A percentile compares a stretch with the other conserved stretches of the same genome.
Evolutionary conservation across 2,797 vertebrate species (phyloP).

Genomic region (Argya squamiceps): DNA sequence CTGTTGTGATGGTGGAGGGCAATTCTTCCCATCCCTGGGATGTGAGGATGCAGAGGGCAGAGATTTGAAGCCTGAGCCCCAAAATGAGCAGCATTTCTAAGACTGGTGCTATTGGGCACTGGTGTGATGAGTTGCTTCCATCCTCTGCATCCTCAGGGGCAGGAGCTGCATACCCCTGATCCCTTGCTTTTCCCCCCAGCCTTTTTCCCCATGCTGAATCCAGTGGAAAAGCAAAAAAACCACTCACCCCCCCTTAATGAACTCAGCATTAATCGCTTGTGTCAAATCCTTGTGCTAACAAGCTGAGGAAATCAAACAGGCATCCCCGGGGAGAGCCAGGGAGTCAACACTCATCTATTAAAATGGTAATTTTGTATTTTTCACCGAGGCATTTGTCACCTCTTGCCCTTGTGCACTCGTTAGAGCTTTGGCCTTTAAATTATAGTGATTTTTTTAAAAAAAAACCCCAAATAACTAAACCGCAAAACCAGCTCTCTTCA

Average conservation of each 20-base stretch:
- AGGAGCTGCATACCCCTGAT: background rate
- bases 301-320: constrained; percentile 43
- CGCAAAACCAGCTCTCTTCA: background rate
- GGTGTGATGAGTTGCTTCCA: background rate
- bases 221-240: background rate
- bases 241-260: background rate
- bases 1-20: rapidly evolving
- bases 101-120: background rate
- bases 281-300: constrained; percentile 46
- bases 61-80: background rate
- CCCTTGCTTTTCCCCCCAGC: background rate
- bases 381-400: constrained; percentile 11
- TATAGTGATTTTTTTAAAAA: background rate
- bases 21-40: background rate
- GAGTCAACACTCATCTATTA: constrained; percentile 36
- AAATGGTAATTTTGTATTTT: constrained; percentile 51
- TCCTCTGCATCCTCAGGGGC: background rate
- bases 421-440: constrained; percentile 51
- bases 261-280: constrained; percentile 42
- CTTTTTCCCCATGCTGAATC: background rate
- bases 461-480: background rate
- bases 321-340: background rate
- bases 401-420: constrained; percentile 10
- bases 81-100: rapidly evolving
- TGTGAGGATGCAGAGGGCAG: background rate